phyloP scores from a whole-genome alignment of 1,140 invertebrate genomes.

The Pemphigus obesinymphae region DNA sequence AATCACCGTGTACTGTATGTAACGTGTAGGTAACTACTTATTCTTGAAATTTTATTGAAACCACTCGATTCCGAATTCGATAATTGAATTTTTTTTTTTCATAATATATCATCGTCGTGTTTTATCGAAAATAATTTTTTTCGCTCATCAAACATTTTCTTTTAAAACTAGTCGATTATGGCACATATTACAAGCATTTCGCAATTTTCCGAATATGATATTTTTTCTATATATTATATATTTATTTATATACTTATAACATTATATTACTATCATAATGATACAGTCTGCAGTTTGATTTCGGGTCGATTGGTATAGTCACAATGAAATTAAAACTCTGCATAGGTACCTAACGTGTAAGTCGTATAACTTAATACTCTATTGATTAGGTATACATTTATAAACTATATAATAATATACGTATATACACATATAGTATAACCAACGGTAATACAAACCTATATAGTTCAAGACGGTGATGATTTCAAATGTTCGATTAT shows the following conservation, averaged over 20 bases:
- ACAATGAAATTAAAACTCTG: too few relatives aligned
- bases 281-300: not conserved
- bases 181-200: not conserved
- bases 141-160: not conserved
- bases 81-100: not conserved
- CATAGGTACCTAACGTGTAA: too few relatives aligned
- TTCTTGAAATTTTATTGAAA: not conserved
- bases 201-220: not conserved
- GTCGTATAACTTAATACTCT: too few relatives aligned
- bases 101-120: not conserved
- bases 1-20: not conserved
- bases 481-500: too few relatives aligned
- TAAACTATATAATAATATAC: too few relatives aligned
- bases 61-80: not conserved
- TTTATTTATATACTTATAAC: too few relatives aligned
- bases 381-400: too few relatives aligned
- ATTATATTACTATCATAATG: too few relatives aligned
- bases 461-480: too few relatives aligned
- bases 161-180: not conserved
- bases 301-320: not conserved
- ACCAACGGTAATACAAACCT: too few relatives aligned
- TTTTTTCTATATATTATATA: not conserved
- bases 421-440: too few relatives aligned
- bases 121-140: not conserved
- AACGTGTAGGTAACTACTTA: not conserved